Evolutionary conservation across 2,888 invertebrate genomes (phyloP).

Genomic region (Nephrotoma appendiculata): DNA sequence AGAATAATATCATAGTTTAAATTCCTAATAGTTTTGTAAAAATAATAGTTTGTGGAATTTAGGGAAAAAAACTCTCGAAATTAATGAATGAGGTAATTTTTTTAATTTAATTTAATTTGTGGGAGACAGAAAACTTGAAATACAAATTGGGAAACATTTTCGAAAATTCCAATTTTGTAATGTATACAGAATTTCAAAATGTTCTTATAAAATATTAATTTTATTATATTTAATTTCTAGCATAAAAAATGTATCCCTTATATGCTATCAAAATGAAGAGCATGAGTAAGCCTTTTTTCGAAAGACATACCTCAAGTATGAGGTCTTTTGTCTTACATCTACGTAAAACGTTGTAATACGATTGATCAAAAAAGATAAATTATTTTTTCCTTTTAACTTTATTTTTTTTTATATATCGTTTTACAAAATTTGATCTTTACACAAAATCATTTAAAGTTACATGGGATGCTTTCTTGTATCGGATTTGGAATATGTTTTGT

Average conservation of each 20-base stretch:
- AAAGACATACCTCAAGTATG: conserved; percentile 10
- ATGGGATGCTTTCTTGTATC: not conserved
- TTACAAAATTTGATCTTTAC: not conserved
- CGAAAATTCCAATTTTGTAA: not conserved
- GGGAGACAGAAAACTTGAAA: not conserved
- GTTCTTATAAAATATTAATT: not conserved
- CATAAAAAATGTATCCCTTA: not conserved
- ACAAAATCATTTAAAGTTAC: not conserved
- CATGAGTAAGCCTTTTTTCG: conserved; percentile 3
- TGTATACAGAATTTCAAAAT: not conserved
- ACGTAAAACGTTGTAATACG: not conserved
- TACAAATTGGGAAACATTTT: not conserved
- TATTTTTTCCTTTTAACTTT: not conserved
- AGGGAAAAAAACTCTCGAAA: not conserved
- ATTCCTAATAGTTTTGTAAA: not conserved
- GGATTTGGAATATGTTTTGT: not conserved
- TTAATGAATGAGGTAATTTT: not conserved
- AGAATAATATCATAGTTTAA: not conserved
- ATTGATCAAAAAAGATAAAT: not conserved
- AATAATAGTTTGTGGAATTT: not conserved
- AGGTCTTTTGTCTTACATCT: conserved; percentile 11
- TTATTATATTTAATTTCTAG: not conserved
- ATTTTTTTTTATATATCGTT: not conserved
- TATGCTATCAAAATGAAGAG: not conserved
- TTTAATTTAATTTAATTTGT: not conserved